Evolutionary conservation across 2,113 vertebrate genomes (phyloP).

Genomic region (Grammomys dolichurus): DNA sequence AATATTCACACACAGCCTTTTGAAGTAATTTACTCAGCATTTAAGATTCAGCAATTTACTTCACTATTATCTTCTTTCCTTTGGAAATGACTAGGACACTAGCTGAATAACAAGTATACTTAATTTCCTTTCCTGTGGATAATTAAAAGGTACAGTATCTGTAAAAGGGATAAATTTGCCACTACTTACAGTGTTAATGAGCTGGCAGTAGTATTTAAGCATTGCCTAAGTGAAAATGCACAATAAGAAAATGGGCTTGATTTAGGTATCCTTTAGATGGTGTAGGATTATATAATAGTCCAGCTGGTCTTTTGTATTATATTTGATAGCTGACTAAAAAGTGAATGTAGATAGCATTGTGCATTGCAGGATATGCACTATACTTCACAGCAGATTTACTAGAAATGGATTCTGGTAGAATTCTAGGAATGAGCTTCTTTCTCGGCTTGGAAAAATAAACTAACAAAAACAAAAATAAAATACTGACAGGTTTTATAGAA

Average conservation of each 20-base stretch:
- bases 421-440: neutral
- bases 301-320: neutral
- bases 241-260: conserved; percentile 33
- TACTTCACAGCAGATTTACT: neutral
- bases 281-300: neutral
- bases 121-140: conserved; percentile 37
- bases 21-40: conserved; percentile 50
- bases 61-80: conserved; percentile 40
- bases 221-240: conserved; percentile 31
- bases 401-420: conserved; percentile 6
- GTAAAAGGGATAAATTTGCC: conserved; percentile 25
- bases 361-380: neutral
- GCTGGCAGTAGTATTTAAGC: conserved; percentile 34
- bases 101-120: conserved; percentile 47
- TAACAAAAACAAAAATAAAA: neutral
- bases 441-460: conserved; percentile 3
- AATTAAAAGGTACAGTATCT: conserved; percentile 33
- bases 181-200: conserved; percentile 36
- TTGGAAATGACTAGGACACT: conserved; percentile 23
- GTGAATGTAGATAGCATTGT: neutral
- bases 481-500: neutral
- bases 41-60: conserved; percentile 36
- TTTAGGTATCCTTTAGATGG: neutral
- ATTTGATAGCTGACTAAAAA: conserved; percentile 4
- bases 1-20: conserved; percentile 59